Evolutionary conservation across 2,113 vertebrate genomes (phyloP), one percentile per base, ranked within the genome.

Genomic region (Solenodon paradoxus): DNA sequence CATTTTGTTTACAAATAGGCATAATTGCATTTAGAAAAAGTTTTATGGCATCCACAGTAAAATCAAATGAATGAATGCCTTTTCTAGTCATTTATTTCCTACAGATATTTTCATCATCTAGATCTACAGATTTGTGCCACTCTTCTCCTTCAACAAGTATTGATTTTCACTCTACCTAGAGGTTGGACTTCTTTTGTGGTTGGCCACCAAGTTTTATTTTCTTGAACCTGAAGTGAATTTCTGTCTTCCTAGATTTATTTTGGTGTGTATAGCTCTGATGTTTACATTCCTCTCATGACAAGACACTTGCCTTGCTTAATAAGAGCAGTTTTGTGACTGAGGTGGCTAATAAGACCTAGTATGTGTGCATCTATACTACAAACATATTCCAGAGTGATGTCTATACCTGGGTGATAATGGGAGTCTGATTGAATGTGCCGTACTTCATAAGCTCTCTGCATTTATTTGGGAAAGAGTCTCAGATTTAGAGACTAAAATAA

Each of bases 31-130:
- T 94, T 96, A 32, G 66, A 63, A 80, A 83, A 79, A 42, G 13
- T 90, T 95, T 86, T 71, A 93, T 83, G 17, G 0, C 35, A 83
- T 74, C 35, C 32, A 12, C 28, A 45, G 20, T 96, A 86, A 92
- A 95, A 96, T 93, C 38, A 94, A 96, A 93, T 6, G 57, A 63
- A 30, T 87, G 13, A 35, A n/a, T 69, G n/a, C 47, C 20, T 86
- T 96, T 92, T 78, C 68, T 86, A 69, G 45, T 82, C 8, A 15
- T 59, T 79, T 86, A 83, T 95, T 95, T 94, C 55, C 28, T 71
- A 53, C n/a, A 80, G 11, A 71, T 45, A 83, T 88, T 95, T 55
- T 91, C 81, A 80, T 91, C 45, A 24, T 75, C 7, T 74, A 89
- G 26, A 66, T 88, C 61, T 79, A 75, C 38, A 91, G 35, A 91